These are phyloP conservation scores for Acleris literana DNA, from an alignment of 2,888 invertebrate species.

Conservation along the genomic window DNA sequence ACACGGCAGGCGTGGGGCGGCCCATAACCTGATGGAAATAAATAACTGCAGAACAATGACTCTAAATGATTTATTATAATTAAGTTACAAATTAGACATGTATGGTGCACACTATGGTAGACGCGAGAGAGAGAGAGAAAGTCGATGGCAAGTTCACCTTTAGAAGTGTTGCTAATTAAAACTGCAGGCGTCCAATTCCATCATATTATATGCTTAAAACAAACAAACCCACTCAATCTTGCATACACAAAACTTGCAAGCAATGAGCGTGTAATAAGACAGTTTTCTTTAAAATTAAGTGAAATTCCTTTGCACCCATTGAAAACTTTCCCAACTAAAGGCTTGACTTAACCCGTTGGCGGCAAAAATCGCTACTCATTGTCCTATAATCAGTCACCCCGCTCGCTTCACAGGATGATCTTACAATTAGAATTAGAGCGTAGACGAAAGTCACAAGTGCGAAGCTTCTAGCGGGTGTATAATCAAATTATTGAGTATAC, in stretches of 20 bases:
- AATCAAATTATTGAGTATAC: not conserved
- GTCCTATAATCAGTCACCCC: slow-evolving; percentile 71
- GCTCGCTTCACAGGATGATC: slow-evolving; percentile 66
- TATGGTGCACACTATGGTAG: too few relatives aligned
- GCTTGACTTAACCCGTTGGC: slow-evolving; percentile 31
- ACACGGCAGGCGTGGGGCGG: too few relatives aligned
- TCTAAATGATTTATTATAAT: too few relatives aligned
- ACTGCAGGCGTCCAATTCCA: too few relatives aligned
- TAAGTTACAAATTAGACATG: too few relatives aligned
- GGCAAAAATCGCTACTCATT: slow-evolving; percentile 68
- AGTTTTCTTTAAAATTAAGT: slow-evolving; percentile 38
- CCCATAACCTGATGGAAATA: too few relatives aligned
- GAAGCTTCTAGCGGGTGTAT: slow-evolving; percentile 13
- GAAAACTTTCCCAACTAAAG: slow-evolving; percentile 26
- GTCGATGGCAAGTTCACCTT: too few relatives aligned
- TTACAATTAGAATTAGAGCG: slow-evolving; percentile 66
- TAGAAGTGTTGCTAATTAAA: too few relatives aligned
- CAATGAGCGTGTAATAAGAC: slow-evolving; percentile 32
- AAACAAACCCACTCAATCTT: not conserved
- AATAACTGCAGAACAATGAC: too few relatives aligned
- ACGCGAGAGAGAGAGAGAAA: too few relatives aligned
- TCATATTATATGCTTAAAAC: not conserved
- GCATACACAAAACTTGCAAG: slow-evolving; percentile 16
- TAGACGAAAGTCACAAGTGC: slow-evolving; percentile 33
- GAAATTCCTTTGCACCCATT: slow-evolving; percentile 36